These are phyloP conservation scores for Chitala chitala DNA, from an alignment of 2,113 vertebrate genomes.

Conservation along the genomic window DNA sequence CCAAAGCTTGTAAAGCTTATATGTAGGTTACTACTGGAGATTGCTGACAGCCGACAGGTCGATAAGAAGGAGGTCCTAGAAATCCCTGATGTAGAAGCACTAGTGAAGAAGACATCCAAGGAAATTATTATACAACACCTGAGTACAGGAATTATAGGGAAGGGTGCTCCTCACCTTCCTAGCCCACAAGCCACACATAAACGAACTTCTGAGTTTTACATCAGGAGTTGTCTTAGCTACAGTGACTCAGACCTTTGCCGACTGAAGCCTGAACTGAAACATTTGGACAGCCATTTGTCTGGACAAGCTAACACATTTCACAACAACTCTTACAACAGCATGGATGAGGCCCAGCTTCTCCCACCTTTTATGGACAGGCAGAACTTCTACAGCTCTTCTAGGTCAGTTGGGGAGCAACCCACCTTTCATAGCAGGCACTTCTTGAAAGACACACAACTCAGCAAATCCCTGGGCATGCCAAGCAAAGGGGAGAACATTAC, in stretches of 20 bases:
- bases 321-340: conserved; percentile 33
- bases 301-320: conserved; percentile 51
- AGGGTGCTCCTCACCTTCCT: conserved; percentile 48
- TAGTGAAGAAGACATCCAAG: conserved; percentile 73
- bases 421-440: conserved; percentile 47
- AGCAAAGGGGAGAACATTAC: conserved; percentile 28
- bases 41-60: conserved; percentile 80
- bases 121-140: conserved; percentile 53
- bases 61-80: conserved; percentile 71
- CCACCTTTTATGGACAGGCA: conserved; percentile 44
- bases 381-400: conserved; percentile 47
- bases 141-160: conserved; percentile 51
- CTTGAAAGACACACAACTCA: conserved; percentile 62
- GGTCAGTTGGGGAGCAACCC: conserved; percentile 68
- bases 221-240: conserved; percentile 81
- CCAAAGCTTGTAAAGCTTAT: conserved; percentile 84
- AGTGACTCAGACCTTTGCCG: conserved; percentile 85
- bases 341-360: not conserved
- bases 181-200: conserved; percentile 53
- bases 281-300: conserved; percentile 60
- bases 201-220: conserved; percentile 66
- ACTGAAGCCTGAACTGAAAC: conserved; percentile 63
- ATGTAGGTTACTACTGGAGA: conserved; percentile 76
- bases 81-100: conserved; percentile 65
- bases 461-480: conserved; percentile 55